Evolutionary conservation across 1,140 invertebrate genomes (phyloP).

Genomic region (Drosophila littoralis): DNA sequence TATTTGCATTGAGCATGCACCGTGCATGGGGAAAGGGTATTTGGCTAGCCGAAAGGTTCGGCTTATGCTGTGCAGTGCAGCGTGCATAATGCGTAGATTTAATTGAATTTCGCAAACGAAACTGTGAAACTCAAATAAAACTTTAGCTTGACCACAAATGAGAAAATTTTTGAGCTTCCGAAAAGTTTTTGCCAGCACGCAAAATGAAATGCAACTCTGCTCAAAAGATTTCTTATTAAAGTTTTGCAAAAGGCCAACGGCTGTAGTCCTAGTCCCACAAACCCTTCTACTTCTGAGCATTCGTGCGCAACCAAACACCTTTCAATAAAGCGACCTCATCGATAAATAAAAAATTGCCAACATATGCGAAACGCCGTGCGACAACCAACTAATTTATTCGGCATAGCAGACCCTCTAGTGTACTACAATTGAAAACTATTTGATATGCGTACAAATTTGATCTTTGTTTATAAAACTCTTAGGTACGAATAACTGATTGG

Average conservation of each 20-base stretch:
- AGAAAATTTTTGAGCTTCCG: background rate
- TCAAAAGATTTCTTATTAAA: constrained; percentile 51
- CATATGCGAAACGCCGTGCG: constrained; percentile 66
- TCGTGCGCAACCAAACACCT: constrained; percentile 60
- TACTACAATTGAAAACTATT: constrained; percentile 4
- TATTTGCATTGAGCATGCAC: constrained; percentile 22
- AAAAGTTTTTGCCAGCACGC: constrained; percentile 28
- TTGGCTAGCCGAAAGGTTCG: constrained; percentile 1
- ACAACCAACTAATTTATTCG: constrained; percentile 11
- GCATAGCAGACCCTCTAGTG: constrained; percentile 8
- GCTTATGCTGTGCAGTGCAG: constrained; percentile 30
- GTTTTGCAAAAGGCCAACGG: constrained; percentile 39
- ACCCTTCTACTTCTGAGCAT: constrained; percentile 4
- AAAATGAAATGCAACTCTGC: constrained; percentile 24
- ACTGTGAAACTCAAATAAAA: constrained; percentile 54
- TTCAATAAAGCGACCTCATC: constrained; percentile 62
- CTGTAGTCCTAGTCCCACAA: background rate
- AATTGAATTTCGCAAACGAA: constrained; percentile 54
- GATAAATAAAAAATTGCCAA: constrained; percentile 77
- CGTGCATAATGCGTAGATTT: constrained; percentile 53
- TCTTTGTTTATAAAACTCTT: too few relatives aligned
- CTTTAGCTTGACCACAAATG: constrained; percentile 57
- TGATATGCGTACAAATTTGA: background rate
- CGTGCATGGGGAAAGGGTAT: background rate
- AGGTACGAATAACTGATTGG: too few relatives aligned